These are phyloP conservation scores for Stegana nigrithorax DNA, from an alignment of 2,888 invertebrate species.

Conservation along the genomic window DNA sequence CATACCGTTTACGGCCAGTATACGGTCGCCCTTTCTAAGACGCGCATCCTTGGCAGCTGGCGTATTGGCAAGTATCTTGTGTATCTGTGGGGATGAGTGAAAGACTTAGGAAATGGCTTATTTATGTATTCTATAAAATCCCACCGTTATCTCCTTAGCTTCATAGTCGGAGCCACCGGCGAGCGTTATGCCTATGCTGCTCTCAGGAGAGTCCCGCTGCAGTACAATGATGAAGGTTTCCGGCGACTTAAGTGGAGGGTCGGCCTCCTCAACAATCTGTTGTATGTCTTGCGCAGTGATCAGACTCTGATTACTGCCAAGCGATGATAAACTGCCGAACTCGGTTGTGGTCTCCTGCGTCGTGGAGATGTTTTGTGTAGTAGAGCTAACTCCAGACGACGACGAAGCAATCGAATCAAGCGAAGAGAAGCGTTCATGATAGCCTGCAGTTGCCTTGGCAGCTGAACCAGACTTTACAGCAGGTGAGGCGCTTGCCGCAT, in stretches of 20 bases:
- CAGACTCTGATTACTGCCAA: slow-evolving; percentile 69
- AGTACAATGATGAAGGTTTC: slow-evolving; percentile 76
- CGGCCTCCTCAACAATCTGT: slow-evolving; percentile 76
- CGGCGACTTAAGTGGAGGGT: slow-evolving; percentile 73
- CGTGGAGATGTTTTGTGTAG: slow-evolving; percentile 64
- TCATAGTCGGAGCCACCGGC: slow-evolving; percentile 93
- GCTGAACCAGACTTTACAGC: slow-evolving; percentile 26
- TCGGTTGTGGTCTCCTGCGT: slow-evolving; percentile 68
- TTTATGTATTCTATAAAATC: slow-evolving; percentile 49
- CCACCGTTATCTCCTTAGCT: slow-evolving; percentile 89
- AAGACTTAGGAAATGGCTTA: no score
- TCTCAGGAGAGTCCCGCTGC: slow-evolving; percentile 76
- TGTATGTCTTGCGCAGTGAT: slow-evolving; percentile 72
- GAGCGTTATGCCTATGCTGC: slow-evolving; percentile 87
- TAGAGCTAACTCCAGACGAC: slow-evolving; percentile 68
- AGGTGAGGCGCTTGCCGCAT: slow-evolving; percentile 26
- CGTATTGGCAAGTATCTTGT: slow-evolving; percentile 87
- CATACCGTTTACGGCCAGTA: slow-evolving; percentile 89
- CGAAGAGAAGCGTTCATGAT: slow-evolving; percentile 68
- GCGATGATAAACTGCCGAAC: slow-evolving; percentile 68
- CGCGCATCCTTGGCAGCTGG: slow-evolving; percentile 88
- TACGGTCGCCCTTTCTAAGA: slow-evolving; percentile 87
- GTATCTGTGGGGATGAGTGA: slow-evolving; percentile 74
- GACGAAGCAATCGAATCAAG: slow-evolving; percentile 68
- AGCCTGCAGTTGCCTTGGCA: slow-evolving; percentile 38